Evolutionary conservation across 2,113 vertebrate species (phyloP), one percentile per base, ranked within the genome.

Genomic region (Actenoides lindsayi): DNA sequence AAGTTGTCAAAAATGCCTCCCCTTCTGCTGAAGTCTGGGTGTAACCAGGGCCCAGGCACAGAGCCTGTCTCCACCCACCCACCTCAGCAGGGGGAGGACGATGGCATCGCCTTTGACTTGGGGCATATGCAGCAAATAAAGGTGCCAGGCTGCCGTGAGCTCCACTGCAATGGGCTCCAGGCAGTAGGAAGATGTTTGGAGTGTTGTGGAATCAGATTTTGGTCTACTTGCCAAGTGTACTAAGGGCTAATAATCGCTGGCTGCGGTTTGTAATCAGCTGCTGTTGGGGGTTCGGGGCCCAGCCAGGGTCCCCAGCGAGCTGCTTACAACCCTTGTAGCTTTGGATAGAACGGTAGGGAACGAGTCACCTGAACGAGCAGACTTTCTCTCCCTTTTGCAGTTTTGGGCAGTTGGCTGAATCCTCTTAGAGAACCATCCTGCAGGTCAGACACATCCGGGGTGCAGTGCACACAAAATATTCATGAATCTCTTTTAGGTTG

Each of bases 321-420:
- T 86, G 68, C 54, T 6, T 60, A 27, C 46, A 37, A 15, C 53
- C 39, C 44, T 37, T 8, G 31, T 54, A 13, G 50, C 65, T 91
- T 35, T 54, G 78, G 42, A 3, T 4, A 46, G 50, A 33, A 16
- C 50, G 53, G 48, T 25, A 33, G 57, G 56, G 20, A 30, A 3
- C 9, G 10, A 41, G 24, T 42, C 24, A 16, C 24, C 15, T 12
- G 6, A 10, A 13, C 0, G 39, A 0, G 3, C 30, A 65, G 44
- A 25, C 12, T 30, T 30, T 19, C 3, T 23, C 44, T 90, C 11
- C 4, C 27, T 56, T 35, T 16, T 31, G 59, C 59, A 28, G 1
- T 48, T 73, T 50, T 5, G 33, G 70, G 62, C 74, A 85, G 87
- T 73, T 93, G 90, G 69, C 86, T 94, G 94, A 92, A 88, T 70